Conservation (phyloP, 2,888 invertebrate species). For the Scaptomyza caliginosa region DNA sequence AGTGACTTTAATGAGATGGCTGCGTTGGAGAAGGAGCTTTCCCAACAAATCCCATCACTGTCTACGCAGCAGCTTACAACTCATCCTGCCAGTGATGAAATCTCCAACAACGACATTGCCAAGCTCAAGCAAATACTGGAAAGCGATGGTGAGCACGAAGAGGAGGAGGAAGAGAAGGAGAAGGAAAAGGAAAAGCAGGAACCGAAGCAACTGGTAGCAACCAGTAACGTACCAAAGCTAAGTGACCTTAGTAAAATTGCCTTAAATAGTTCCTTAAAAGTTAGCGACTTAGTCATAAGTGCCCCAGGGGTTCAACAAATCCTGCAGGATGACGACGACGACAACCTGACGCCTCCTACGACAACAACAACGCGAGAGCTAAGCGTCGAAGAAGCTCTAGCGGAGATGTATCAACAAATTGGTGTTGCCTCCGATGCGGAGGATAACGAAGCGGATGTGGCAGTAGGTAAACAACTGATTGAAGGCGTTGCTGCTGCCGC, state of each 20-base stretch:
- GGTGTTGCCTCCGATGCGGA: conserved; percentile 77
- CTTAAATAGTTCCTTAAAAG: conserved; percentile 83
- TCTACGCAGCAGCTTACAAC: not conserved
- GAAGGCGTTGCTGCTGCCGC: conserved; percentile 21
- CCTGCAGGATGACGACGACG: not conserved
- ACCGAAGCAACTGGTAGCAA: not conserved
- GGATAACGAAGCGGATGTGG: conserved; percentile 52
- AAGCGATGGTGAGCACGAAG: conserved; percentile 65
- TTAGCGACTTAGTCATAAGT: conserved; percentile 60
- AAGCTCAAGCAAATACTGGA: conserved; percentile 80
- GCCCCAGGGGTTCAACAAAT: conserved; percentile 16
- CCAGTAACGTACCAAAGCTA: conserved; percentile 82
- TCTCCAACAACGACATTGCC: conserved; percentile 73
- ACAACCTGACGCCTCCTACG: not conserved
- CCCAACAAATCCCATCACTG: conserved; percentile 45
- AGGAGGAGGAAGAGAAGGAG: conserved; percentile 1
- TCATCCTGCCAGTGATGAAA: not conserved
- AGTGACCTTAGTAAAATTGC: conserved; percentile 85
- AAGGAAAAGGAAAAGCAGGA: not conserved
- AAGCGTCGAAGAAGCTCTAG: conserved; percentile 81
- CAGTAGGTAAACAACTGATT: conserved; percentile 30
- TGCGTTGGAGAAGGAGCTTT: conserved; percentile 78
- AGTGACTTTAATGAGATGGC: conserved; percentile 78
- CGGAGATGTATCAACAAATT: conserved; percentile 81
- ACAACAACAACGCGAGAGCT: conserved; percentile 59